These are phyloP conservation scores for Mirounga angustirostris DNA, from an alignment of 2,113 vertebrate genomes.

Conservation along the genomic window DNA sequence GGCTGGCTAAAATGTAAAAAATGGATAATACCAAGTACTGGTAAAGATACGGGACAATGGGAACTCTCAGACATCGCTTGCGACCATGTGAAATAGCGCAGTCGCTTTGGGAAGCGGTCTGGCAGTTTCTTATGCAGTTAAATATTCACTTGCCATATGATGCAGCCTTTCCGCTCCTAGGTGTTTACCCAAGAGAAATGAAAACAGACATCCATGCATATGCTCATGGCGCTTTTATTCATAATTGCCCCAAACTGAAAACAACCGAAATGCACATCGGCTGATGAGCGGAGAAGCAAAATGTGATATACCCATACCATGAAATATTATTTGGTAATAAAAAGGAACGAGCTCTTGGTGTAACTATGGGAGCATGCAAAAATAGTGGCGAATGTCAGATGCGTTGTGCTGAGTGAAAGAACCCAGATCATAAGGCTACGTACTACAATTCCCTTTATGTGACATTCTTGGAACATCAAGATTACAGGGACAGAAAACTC, in stretches of 20 bases:
- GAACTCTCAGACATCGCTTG: background rate
- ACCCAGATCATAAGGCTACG: background rate
- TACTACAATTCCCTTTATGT: background rate
- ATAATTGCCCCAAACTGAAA: background rate
- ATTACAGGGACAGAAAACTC: background rate
- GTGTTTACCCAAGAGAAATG: conserved; percentile 16
- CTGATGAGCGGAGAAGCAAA: background rate
- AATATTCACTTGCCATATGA: background rate
- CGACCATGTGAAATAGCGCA: too few species aligned
- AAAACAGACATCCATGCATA: background rate
- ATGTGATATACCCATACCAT: background rate
- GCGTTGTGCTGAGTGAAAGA: background rate
- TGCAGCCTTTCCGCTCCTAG: background rate
- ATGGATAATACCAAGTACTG: background rate
- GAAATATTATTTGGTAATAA: conserved; percentile 13
- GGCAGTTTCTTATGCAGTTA: background rate
- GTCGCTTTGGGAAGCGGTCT: background rate
- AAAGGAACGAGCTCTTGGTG: background rate
- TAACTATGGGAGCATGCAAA: background rate
- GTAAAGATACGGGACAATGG: background rate
- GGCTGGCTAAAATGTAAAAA: too few species aligned
- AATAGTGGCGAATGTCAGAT: background rate
- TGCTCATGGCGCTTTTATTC: background rate
- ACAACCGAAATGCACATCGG: background rate
- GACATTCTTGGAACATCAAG: background rate